Percentiles rank a stretch among this genome's conserved stretches.
phyloP scores from a whole-genome alignment of 2,113 vertebrate genomes.

The Corythornis cristatus region DNA sequence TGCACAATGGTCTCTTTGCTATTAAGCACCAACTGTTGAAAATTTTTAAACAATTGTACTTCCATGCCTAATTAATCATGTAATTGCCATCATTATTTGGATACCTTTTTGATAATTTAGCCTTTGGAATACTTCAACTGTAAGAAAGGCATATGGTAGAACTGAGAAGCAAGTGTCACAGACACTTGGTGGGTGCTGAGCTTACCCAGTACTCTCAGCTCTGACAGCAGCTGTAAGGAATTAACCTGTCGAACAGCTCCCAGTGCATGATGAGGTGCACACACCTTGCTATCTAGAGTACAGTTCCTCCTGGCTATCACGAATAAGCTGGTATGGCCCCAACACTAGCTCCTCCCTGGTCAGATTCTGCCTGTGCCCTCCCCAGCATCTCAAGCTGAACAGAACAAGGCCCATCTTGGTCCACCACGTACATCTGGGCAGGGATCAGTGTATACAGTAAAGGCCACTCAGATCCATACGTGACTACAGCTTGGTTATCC shows the following conservation, averaged over 20 bases:
- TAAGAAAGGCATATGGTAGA: not conserved
- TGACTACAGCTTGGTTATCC: not conserved
- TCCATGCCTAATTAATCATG: slow-evolving; percentile 64
- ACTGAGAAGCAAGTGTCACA: not conserved
- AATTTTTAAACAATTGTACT: slow-evolving; percentile 51
- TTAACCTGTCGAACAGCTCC: not conserved
- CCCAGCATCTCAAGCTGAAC: not conserved
- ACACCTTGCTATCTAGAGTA: rapidly evolving
- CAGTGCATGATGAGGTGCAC: not conserved
- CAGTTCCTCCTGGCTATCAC: not conserved
- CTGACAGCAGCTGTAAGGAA: not conserved
- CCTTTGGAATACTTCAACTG: not conserved
- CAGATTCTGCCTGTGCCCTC: not conserved
- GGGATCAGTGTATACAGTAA: not conserved
- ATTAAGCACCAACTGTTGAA: slow-evolving; percentile 52
- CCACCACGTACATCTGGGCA: not conserved
- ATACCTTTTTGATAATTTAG: slow-evolving; percentile 55
- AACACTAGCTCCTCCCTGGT: not conserved
- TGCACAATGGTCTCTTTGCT: not conserved
- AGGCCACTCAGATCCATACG: not conserved
- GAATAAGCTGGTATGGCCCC: not conserved
- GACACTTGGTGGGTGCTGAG: not conserved
- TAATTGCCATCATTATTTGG: slow-evolving; percentile 65
- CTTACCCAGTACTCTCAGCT: rapidly evolving
- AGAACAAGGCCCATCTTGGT: not conserved